Evolutionary conservation across 2,797 vertebrate species (phyloP).

Genomic region (Xiphophorus birchmanni): DNA sequence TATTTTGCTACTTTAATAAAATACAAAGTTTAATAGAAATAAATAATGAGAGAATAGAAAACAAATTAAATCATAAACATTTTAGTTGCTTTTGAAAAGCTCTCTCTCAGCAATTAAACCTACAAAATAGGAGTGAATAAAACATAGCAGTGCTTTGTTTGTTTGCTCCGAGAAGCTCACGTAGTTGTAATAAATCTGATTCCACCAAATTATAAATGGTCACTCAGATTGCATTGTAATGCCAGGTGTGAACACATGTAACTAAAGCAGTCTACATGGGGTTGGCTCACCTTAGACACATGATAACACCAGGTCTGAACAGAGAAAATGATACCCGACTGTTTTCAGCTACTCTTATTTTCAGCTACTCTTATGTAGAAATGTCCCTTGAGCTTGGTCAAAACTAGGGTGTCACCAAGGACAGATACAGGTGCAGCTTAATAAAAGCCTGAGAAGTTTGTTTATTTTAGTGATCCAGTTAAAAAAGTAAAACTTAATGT

Average conservation of each 20-base stretch:
- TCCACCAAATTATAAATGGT: neutral
- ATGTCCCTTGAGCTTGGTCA: neutral
- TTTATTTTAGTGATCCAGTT: neutral
- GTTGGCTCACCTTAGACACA: neutral
- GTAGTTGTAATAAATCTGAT: neutral
- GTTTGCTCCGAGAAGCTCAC: neutral
- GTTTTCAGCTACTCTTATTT: neutral
- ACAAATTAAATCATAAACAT: neutral
- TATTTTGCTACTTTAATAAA: conserved; percentile 21
- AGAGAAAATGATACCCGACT: neutral
- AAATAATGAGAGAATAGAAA: neutral
- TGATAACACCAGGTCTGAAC: neutral
- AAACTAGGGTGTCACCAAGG: neutral
- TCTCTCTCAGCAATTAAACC: neutral
- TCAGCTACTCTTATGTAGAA: neutral
- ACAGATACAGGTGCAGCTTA: neutral
- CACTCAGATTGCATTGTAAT: neutral
- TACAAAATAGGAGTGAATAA: neutral
- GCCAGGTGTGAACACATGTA: neutral
- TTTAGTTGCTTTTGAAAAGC: neutral
- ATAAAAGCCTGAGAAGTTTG: neutral
- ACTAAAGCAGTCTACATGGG: neutral
- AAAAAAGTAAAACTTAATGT: neutral
- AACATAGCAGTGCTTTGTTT: neutral
- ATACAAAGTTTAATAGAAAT: neutral